These are phyloP conservation scores for Pycnomerus fuliginosus DNA, from an alignment of 2,888 invertebrate species.

Conservation along the genomic window DNA sequence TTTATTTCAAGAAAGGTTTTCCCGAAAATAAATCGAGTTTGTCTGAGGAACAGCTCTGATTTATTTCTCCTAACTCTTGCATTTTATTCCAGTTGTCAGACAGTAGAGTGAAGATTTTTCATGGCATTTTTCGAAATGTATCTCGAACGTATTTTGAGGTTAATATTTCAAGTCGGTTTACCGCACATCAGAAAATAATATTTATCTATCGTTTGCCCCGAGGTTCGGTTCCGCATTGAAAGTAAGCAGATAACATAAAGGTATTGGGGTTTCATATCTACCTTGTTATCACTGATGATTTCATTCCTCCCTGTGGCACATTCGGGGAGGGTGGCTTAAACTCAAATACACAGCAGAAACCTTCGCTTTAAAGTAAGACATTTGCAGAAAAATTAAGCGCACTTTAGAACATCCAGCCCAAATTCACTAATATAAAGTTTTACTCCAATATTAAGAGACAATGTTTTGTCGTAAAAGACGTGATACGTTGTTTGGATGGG, in stretches of 20 bases:
- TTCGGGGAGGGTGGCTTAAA: too few species aligned
- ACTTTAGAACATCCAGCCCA: too few species aligned
- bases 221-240: constrained; percentile 26
- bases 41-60: constrained; percentile 18
- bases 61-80: constrained; percentile 17
- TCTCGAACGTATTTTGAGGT: constrained; percentile 25
- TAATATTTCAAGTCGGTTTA: too few species aligned
- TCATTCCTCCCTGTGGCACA: constrained; percentile 8
- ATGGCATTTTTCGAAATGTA: constrained; percentile 10
- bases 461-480: too few species aligned
- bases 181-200: too few species aligned
- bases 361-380: too few species aligned
- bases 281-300: constrained; percentile 13
- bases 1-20: constrained; percentile 13
- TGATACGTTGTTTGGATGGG: too few species aligned
- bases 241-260: constrained; percentile 18
- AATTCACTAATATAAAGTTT: too few species aligned
- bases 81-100: constrained; percentile 7
- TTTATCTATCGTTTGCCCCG: constrained; percentile 24
- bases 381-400: too few species aligned
- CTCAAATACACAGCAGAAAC: too few species aligned
- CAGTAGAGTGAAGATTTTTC: constrained; percentile 1
- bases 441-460: too few species aligned
- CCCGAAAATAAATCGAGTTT: constrained; percentile 18
- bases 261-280: constrained; percentile 20